Evolutionary conservation across 2,888 invertebrate species (phyloP).

Genomic region (Oithona nana): DNA sequence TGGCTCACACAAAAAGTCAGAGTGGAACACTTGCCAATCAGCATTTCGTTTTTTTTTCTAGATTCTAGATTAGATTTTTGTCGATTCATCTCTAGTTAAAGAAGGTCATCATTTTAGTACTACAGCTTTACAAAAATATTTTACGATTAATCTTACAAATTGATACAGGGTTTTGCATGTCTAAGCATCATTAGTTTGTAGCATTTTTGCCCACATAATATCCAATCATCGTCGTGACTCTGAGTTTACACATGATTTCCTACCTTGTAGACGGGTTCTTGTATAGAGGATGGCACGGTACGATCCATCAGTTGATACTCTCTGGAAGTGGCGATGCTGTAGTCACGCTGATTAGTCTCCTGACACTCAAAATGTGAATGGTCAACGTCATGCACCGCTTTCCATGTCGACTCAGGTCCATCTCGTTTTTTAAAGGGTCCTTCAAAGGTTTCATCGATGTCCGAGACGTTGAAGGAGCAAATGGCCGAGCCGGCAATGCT

Average conservation of each 20-base stretch:
- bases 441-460: conserved; percentile 57
- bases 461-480: conserved; percentile 65
- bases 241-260: not conserved
- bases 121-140: too few species aligned
- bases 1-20: too few species aligned
- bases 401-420: conserved; percentile 54
- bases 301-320: conserved; percentile 71
- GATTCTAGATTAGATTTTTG: too few species aligned
- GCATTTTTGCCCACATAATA: too few species aligned
- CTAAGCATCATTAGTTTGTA: too few species aligned
- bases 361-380: conserved; percentile 44
- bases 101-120: too few species aligned
- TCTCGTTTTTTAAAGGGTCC: conserved; percentile 72
- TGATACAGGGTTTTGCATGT: too few species aligned
- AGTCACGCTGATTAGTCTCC: conserved; percentile 20
- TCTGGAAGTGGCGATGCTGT: conserved; percentile 27
- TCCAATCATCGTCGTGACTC: not conserved
- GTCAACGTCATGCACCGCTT: conserved; percentile 36
- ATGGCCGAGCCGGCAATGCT: conserved; percentile 81
- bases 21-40: too few species aligned
- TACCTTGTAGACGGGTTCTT: conserved; percentile 10
- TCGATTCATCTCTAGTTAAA: too few species aligned
- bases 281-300: conserved; percentile 41
- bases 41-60: too few species aligned
- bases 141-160: too few species aligned